Conservation (phyloP, 2,888 invertebrate species). For the Caenorhabditis sp. region DNA sequence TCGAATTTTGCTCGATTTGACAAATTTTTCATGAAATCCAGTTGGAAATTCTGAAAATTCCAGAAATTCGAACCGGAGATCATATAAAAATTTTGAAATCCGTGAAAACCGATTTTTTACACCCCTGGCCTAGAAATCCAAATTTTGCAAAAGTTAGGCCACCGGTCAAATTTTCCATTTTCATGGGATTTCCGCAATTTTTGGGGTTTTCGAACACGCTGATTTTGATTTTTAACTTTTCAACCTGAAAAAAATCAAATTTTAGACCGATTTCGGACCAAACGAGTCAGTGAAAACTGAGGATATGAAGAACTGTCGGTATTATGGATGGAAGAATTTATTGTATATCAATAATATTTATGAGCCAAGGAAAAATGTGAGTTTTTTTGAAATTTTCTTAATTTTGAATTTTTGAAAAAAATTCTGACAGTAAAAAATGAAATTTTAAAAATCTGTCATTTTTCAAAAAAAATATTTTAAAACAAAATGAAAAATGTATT, state of each 20-base stretch:
- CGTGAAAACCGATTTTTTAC: neutral
- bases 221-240: neutral
- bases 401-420: too few species aligned
- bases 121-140: neutral
- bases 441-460: too few species aligned
- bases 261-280: slow-evolving; percentile 57
- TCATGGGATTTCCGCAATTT: neutral
- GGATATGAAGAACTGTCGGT: slow-evolving; percentile 56
- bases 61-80: neutral
- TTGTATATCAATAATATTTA: slow-evolving; percentile 70
- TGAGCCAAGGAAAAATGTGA: slow-evolving; percentile 49
- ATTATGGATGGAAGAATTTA: slow-evolving; percentile 66
- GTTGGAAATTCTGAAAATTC: too few species aligned
- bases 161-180: neutral
- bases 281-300: slow-evolving; percentile 36
- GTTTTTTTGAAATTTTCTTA: neutral
- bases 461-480: too few species aligned
- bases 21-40: too few species aligned
- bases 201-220: neutral
- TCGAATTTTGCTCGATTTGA: too few species aligned
- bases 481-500: too few species aligned
- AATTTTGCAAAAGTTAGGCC: neutral
- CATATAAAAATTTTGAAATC: neutral
- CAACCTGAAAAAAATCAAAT: neutral
- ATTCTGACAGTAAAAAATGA: too few species aligned